phyloP scores from a whole-genome alignment of 35 echinoderm and acorn worm species.

The Nesometra sesokonis region DNA sequence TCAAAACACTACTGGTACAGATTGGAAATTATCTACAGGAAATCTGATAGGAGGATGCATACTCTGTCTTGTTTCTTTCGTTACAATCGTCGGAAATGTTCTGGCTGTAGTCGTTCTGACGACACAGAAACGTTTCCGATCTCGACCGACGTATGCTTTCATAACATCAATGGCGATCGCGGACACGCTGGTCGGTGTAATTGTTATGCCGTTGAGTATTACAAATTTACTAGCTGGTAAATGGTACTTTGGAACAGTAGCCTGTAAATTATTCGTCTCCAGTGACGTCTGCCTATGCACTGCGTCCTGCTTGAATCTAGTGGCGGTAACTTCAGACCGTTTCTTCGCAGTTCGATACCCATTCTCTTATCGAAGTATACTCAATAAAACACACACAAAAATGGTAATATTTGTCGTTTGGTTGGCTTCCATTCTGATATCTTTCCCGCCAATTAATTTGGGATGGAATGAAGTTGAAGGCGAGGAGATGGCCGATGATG shows the following conservation, averaged over 20 bases:
- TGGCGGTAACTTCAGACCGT: constrained; percentile 67
- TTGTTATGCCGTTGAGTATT: constrained; percentile 77
- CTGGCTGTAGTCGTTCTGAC: background rate
- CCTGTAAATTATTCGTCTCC: constrained; percentile 77
- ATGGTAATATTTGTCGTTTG: constrained; percentile 45
- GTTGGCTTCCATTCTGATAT: constrained; percentile 58
- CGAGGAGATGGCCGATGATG: constrained; percentile 26
- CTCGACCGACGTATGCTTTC: constrained; percentile 51
- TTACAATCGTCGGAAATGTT: background rate
- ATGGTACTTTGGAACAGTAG: constrained; percentile 48
- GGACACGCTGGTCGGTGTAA: constrained; percentile 65
- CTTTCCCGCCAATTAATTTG: constrained; percentile 71
- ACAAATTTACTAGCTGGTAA: constrained; percentile 17
- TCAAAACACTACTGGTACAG: background rate
- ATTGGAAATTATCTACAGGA: background rate
- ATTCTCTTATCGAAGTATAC: constrained; percentile 58
- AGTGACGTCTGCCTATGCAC: constrained; percentile 91
- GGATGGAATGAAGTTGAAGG: constrained; percentile 65
- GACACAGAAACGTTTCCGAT: background rate
- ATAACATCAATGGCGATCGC: constrained; percentile 63
- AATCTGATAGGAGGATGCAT: background rate
- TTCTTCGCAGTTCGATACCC: constrained; percentile 74
- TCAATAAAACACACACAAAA: constrained; percentile 37
- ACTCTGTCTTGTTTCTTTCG: background rate
- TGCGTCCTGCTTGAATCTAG: constrained; percentile 71